Base-by-base conservation (phyloP, 2,113 vertebrate genomes). In the Talpa occidentalis region DNA sequence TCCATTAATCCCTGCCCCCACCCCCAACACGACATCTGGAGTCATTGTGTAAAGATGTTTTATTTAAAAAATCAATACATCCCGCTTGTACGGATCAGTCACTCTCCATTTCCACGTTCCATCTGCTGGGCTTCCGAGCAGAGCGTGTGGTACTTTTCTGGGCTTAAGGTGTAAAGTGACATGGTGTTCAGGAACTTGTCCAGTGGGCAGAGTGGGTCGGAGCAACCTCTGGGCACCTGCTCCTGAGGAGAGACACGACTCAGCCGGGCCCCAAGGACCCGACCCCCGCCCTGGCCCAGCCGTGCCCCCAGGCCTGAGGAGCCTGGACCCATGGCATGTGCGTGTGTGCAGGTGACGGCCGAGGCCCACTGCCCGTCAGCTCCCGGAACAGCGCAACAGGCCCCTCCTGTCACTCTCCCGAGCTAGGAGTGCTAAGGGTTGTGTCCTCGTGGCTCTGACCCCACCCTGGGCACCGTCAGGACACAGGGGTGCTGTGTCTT, bases 191-290 rank as follows among this genome's bases (percentile, higher is more conserved):
- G 98, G 97, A 99, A 99, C 92, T 99, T 98, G 82, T 98, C 88
- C 42, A 99, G 98, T 1, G 99, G 99, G 96, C 99, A 99, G 97
- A 99, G 98, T 83, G 98, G 97, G 56, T 97, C 97, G 82, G 98
- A 98, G 76, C 99, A 99, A 69, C 99, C 99, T 82, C 97, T 98
- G 1, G 99, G 98, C 77, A 99, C 98, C 94, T 99, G 98, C 87
- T 99, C 99, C 99, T 99, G 94, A 9, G 96, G 60, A 76, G 72
- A 92, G 44, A 92, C 19, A 8, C 3, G n/a, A 54, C 26, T 95
- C 77, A 95, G 87, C 54, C 3, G 21, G 54, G 32, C 26, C 19
- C 19, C 1, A 28, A 81, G 69, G 82, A 30, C 19, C 26, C 22
- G 0, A 21, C 11, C 42, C 52, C 69, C n/a, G 32, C 59, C 26